Conservation (phyloP, 2,888 invertebrate species). For the Dioctria linearis region DNA sequence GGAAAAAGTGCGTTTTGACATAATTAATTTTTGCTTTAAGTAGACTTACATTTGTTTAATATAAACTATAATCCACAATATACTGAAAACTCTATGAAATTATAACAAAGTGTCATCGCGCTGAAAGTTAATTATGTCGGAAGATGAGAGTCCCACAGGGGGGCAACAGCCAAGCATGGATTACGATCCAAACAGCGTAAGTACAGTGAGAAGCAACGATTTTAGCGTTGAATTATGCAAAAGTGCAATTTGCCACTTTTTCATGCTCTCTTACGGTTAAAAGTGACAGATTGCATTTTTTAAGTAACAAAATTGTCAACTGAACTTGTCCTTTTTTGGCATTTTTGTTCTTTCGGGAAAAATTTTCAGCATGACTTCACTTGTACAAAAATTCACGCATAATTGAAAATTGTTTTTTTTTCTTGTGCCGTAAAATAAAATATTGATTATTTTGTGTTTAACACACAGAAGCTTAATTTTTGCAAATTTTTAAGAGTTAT, state of each 20-base stretch:
- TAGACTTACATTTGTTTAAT: background rate
- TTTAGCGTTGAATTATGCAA: background rate
- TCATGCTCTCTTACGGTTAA: background rate
- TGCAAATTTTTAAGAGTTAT: constrained; percentile 5
- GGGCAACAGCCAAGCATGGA: constrained; percentile 52
- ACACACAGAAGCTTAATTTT: background rate
- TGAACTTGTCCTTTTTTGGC: constrained; percentile 33
- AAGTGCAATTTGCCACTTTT: background rate
- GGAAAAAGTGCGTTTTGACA: constrained; percentile 5
- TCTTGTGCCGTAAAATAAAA: background rate
- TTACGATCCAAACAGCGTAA: constrained; percentile 58
- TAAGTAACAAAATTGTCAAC: background rate
- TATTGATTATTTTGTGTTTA: no score
- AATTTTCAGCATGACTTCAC: constrained; percentile 1
- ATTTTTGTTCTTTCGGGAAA: background rate
- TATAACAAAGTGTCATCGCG: constrained; percentile 42
- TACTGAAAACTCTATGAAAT: constrained; percentile 26
- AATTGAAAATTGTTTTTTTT: background rate
- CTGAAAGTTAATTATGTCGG: constrained; percentile 57
- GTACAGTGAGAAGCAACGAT: constrained; percentile 17
- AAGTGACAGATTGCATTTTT: constrained; percentile 10
- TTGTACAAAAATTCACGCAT: background rate
- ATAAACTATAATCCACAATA: background rate
- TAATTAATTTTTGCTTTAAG: constrained; percentile 8
- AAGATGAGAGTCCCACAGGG: constrained; percentile 57